phyloP scores from a whole-genome alignment of 2,888 invertebrate species.

The Imbricaverruca yamaguchii region DNA sequence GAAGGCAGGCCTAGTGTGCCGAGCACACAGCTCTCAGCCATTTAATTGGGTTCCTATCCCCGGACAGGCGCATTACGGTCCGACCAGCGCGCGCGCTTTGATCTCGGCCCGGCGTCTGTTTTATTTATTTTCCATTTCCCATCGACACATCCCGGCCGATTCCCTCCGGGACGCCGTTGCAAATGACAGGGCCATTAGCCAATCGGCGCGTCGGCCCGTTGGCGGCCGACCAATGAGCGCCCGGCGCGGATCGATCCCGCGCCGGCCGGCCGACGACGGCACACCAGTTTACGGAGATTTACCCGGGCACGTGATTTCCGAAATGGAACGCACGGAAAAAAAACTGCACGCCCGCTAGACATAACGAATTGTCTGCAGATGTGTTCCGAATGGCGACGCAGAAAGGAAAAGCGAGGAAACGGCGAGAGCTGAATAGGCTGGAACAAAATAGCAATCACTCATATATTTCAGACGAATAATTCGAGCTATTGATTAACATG shows the following conservation, averaged over 20 bases:
- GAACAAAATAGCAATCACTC: too few species aligned
- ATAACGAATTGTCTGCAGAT: not conserved
- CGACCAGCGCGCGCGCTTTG: not conserved
- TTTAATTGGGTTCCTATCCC: not conserved
- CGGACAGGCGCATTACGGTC: not conserved
- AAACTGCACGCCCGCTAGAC: not conserved
- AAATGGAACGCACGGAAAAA: not conserved
- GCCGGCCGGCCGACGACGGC: not conserved
- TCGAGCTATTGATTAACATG: too few species aligned
- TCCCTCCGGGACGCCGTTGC: not conserved
- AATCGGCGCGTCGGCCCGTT: not conserved
- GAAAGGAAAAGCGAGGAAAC: not conserved
- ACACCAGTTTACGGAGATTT: not conserved
- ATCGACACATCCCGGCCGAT: not conserved
- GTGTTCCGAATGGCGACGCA: not conserved
- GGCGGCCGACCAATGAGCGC: not conserved
- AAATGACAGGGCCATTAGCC: slow-evolving; percentile 11
- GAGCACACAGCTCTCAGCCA: not conserved
- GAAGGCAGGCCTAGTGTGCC: too few species aligned
- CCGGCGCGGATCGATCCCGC: not conserved
- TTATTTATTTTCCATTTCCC: slow-evolving; percentile 10
- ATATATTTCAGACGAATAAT: too few species aligned
- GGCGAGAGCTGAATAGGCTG: too few species aligned
- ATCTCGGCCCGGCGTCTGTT: not conserved
- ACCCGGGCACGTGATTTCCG: not conserved